A percentile compares a stretch with the other conserved stretches of the same genome.
Evolutionary conservation across 2,888 invertebrate species (phyloP).

Genomic region (Alloplasta piceator): DNA sequence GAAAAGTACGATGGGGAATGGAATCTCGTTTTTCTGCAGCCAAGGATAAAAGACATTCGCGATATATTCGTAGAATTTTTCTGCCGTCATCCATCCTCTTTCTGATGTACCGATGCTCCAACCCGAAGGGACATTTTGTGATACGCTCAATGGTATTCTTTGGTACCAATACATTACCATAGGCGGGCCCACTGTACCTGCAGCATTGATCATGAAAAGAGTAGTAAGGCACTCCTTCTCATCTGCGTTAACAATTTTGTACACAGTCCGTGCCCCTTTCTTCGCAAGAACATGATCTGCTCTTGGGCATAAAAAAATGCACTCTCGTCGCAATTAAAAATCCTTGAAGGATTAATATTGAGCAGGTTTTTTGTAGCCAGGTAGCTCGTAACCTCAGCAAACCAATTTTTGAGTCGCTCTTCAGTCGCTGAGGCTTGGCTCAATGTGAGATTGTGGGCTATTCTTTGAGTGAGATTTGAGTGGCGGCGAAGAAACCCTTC

Average conservation of each 20-base stretch:
- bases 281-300: too few relatives aligned
- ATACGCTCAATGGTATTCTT: conserved; percentile 60
- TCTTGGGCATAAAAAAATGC: too few relatives aligned
- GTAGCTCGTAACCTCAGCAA: conserved; percentile 67
- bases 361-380: conserved; percentile 61
- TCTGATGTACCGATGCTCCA: conserved; percentile 79
- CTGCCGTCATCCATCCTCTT: conserved; percentile 80
- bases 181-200: conserved; percentile 66
- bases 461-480: conserved; percentile 66
- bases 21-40: conserved; percentile 73
- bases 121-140: conserved; percentile 61
- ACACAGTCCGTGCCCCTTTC: too few relatives aligned
- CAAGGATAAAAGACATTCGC: conserved; percentile 78
- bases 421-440: conserved; percentile 70
- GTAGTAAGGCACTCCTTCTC: conserved; percentile 70
- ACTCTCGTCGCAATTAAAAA: conserved; percentile 74
- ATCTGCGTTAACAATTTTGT: conserved; percentile 59
- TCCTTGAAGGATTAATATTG: conserved; percentile 66
- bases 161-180: conserved; percentile 71
- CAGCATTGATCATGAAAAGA: conserved; percentile 51
- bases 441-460: conserved; percentile 70
- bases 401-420: conserved; percentile 71
- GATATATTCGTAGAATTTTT: conserved; percentile 78
- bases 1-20: conserved; percentile 77
- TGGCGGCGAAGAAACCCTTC: conserved; percentile 70